A percentile compares a stretch with the other conserved stretches of the same genome.
phyloP scores from a whole-genome alignment of 2,113 vertebrate species.

The Phocoena phocoena region DNA sequence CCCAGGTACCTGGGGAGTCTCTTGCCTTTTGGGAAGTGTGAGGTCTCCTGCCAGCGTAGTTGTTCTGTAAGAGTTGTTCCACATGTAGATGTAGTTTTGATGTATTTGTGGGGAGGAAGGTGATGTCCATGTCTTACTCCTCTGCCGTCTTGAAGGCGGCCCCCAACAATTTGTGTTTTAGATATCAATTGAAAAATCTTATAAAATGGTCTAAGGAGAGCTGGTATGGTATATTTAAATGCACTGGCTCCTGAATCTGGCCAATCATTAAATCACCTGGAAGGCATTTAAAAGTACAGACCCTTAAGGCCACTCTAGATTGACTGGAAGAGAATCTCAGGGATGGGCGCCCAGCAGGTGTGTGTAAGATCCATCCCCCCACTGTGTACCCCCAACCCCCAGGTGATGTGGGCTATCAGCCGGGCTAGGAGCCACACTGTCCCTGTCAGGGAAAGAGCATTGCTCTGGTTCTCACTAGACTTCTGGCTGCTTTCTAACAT shows the following conservation, averaged over 20 bases:
- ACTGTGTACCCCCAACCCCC: accelerated
- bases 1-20: too few species aligned
- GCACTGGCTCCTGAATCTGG: background rate
- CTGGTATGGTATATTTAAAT: background rate
- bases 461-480: background rate
- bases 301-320: background rate
- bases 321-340: background rate
- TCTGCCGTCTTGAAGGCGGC: too few species aligned
- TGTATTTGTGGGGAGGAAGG: too few species aligned
- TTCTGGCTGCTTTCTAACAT: background rate
- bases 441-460: background rate
- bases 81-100: too few species aligned
- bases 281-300: background rate
- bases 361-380: background rate
- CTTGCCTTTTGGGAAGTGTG: too few species aligned
- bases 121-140: too few species aligned
- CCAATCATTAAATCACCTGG: background rate
- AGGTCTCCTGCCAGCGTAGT: too few species aligned
- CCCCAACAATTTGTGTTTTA: background rate
- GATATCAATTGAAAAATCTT: background rate
- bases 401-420: background rate
- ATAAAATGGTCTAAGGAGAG: background rate
- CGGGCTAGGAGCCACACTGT: too few species aligned
- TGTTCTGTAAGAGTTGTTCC: too few species aligned
- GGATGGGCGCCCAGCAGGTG: background rate